Base-by-base conservation (phyloP, 2,888 invertebrate genomes). In the Mythimna loreyi region DNA sequence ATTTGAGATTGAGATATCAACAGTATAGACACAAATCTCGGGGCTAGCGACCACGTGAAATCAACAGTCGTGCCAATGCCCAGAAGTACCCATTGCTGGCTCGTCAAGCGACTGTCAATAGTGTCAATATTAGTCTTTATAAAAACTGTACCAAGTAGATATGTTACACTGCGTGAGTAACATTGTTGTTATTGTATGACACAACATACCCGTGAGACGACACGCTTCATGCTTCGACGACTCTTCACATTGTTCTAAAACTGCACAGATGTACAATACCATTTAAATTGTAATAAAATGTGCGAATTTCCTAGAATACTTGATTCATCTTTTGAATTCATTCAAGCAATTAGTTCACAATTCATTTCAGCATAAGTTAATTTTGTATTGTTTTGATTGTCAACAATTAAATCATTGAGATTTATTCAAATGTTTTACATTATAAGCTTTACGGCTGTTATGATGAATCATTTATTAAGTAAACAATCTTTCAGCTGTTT, bases 171-270 rank as follows among this genome's bases (percentile, higher is more conserved):
- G 71, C 61, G 56, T 66, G 67, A 67, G 67, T 78, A 85, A 78
- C 67, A 81, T 82, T 59, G 60, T 79, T 66, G 74, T 82, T 85
- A 83, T 85, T 69, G 75, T 83, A 82, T 85, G 85, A 80, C 77
- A 89, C 73, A 73, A 67, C 78, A 88, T 84, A 85, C 76, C 79
- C 78, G 69, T 82, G 84, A 79, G 85, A 87, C 85, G 86, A 78
- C 74, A 85, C 85, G 85, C 87, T 88, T 89, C 86, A 89, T 78
- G 89, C 85, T 78, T 72, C 67, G 75, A 52, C 73, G 76, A 69
- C 66, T 82, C 69, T 64, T 61, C 64, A 72, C 55, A 84, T 83
- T 85, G 83, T 86, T 79, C 75, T 78, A 33, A 75, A 75, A 76
- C 66, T 78, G 67, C 67, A 68, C 73, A 70, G 64, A 79, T 74